Percentiles rank a stretch among this genome's conserved stretches.
phyloP scores from a whole-genome alignment of 2,113 vertebrate genomes.

The Trachemys scripta region DNA sequence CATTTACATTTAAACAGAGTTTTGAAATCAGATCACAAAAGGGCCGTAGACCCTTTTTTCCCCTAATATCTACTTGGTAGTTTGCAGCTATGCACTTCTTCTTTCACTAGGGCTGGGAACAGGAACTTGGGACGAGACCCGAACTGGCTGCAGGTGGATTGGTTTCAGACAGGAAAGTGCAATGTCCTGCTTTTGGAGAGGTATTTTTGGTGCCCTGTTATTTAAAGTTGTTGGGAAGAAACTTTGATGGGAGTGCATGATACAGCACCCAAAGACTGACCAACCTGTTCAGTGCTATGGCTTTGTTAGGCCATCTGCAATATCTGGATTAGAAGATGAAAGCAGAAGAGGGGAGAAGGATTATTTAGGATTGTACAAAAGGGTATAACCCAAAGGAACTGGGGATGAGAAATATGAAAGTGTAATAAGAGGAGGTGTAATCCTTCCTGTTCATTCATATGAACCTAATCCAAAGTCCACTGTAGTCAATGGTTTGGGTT shows the following conservation, averaged over 20 bases:
- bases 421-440: not conserved
- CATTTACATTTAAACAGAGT: slow-evolving; percentile 33
- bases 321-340: not conserved
- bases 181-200: not conserved
- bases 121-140: not conserved
- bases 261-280: not conserved
- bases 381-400: not conserved
- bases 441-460: not conserved
- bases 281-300: not conserved
- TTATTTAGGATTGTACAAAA: not conserved
- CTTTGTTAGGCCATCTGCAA: not conserved
- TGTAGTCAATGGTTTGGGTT: not conserved
- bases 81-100: not conserved
- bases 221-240: not conserved
- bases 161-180: not conserved
- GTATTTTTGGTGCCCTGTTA: not conserved
- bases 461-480: not conserved
- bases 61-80: not conserved
- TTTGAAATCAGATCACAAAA: not conserved
- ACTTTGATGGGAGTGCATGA: not conserved
- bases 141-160: rapidly evolving
- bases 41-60: rapidly evolving
- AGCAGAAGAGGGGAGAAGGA: not conserved
- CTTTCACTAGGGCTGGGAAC: rapidly evolving
- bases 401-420: not conserved